Evolutionary conservation across 2,888 invertebrate genomes (phyloP), one percentile per base, ranked within the genome.

Genomic region (Cerastis leucographa): DNA sequence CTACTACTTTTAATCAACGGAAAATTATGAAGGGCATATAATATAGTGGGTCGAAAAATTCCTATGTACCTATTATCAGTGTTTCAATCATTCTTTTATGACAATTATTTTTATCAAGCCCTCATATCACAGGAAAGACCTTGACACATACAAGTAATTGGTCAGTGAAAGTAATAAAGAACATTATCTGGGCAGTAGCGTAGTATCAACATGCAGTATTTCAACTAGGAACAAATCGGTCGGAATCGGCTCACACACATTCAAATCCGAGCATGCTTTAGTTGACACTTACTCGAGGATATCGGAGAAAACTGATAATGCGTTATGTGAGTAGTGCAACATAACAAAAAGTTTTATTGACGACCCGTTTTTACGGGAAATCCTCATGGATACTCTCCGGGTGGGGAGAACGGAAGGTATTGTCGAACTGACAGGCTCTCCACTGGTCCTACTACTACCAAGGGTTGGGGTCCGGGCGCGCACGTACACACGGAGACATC

Each of bases 91-190:
- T 51, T 44, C 1, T 78, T 78, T 7, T 49, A 54, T 51, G 42
- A 61, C 35, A 44, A 51, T 54, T 69, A 64, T 61, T 69, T 73
- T 81, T 79, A 73, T 68, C 71, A 67, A 59, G 7, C 25, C 29
- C 46, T 56, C 56, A 19, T 81, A 66, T 59, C 40, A 71, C 59
- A 56, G 66, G 84, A 78, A 74, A 86, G 80, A 74, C 74, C 78
- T 83, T 80, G 84, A 81, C 82, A 87, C 69, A 85, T 81, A 81
- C 68, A 62, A 54, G 61, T 69, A 74, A 76, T 83, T 73, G 62
- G 51, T 67, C 61, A 80, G 85, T 81, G 86, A 88, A 90, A 88
- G 89, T 84, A 79, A 78, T 77, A 76, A 77, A 59, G 40, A 74
- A 66, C 51, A 83, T 88, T 88, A 88, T 87, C 83, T 88, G 81